Base-by-base conservation (phyloP, 1,140 invertebrate species). In the Ips nitidus region DNA sequence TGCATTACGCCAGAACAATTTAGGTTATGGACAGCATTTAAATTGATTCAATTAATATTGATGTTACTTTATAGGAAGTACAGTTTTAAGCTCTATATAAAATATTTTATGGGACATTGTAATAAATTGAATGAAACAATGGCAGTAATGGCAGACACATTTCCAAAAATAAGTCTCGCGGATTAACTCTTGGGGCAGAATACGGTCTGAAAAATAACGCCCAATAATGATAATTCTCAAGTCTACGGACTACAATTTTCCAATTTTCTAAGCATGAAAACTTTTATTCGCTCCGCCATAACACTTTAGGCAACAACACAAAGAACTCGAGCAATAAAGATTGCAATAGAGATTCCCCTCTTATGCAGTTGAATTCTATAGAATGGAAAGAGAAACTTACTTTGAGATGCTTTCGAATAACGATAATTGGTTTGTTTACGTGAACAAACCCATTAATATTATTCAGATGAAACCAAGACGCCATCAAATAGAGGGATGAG, bases 361-460 rank as follows among this genome's bases (percentile, higher is more conserved):
- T 61, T 61, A 61, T 61, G 59, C 59, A 61, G 42, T 41, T 61
- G 59, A 61, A 61, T 61, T 61, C 59, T 61, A 61, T 61, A 61
- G 59, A 61, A 61, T 36, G 22, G 43, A 61, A 61, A 45, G 47
- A 61, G 59, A 61, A 61, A 50, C 7, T 45, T 45, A 45, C 39
- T 7, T 61, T 22, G 41, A n/a, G 59, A 61, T 61, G 59, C 41
- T 61, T 64, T 22, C 3, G 3, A 42, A 64, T 53, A 64, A 64
- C 41, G 40, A 40, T 64, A 64, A 52, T 53, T 3, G 40, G 62
- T 64, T 53, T 41, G 50, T 55, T 55, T 55, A 64, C 62, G 62
- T 64, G 40, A 64, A 64, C 62, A 50, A 55, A 64, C 62, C 45
- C n/a, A 41, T 50, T 64, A 64, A 45, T 5, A 47, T 61, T 61